These are phyloP conservation scores for Diadophis punctatus DNA, from an alignment of 2,113 vertebrate species.

Conservation along the genomic window DNA sequence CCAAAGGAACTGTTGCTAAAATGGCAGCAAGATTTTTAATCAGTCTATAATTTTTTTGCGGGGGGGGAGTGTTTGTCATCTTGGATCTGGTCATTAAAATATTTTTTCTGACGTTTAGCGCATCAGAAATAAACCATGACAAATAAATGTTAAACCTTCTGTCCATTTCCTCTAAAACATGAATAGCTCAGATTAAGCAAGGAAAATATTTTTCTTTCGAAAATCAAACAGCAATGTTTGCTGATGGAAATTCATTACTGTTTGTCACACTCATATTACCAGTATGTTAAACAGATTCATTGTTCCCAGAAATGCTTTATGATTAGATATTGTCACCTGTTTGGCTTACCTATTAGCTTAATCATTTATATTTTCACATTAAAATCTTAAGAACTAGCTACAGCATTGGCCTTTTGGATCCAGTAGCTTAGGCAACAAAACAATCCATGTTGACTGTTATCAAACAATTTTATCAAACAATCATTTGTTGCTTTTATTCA, in stretches of 20 bases:
- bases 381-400: neutral
- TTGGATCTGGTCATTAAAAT: neutral
- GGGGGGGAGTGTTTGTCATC: neutral
- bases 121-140: conserved; percentile 7
- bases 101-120: neutral
- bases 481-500: neutral
- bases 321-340: neutral
- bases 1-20: neutral
- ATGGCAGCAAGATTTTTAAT: neutral
- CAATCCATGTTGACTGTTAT: neutral
- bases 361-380: neutral
- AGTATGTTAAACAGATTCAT: neutral
- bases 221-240: conserved; percentile 9
- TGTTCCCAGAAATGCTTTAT: conserved; percentile 2
- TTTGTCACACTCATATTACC: neutral
- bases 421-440: neutral
- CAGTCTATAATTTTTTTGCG: neutral
- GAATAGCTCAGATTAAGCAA: neutral
- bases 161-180: neutral
- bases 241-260: neutral
- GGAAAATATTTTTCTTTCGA: conserved; percentile 2
- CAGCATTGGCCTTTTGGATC: neutral
- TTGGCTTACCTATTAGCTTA: neutral
- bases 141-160: conserved; percentile 2
- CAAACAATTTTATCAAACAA: neutral